Conservation (phyloP, 2,797 vertebrate genomes). For the Aplochiton taeniatus region DNA sequence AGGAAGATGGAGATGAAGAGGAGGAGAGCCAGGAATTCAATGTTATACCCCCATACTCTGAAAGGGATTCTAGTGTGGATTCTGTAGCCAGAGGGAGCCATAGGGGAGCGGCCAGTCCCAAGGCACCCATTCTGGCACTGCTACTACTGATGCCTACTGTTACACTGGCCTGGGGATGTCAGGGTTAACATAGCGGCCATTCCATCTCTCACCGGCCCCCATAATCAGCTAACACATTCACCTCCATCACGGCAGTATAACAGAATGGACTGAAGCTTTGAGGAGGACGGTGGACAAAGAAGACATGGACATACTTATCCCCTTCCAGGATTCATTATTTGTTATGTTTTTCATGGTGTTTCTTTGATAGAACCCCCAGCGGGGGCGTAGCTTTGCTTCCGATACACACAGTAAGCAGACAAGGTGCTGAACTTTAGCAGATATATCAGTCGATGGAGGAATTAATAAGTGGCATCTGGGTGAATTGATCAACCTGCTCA, state of each 20-base stretch:
- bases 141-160: constrained; percentile 60
- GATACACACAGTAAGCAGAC: constrained; percentile 10
- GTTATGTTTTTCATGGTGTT: constrained; percentile 19
- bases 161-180: constrained; percentile 64
- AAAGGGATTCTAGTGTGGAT: constrained; percentile 72
- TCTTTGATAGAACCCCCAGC: neutral
- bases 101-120: constrained; percentile 44
- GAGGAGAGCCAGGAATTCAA: constrained; percentile 68
- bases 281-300: constrained; percentile 34
- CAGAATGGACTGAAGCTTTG: constrained; percentile 31
- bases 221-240: constrained; percentile 29
- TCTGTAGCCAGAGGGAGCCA: constrained; percentile 68
- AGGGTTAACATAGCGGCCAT: constrained; percentile 47
- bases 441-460: constrained; percentile 53
- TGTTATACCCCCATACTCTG: constrained; percentile 75
- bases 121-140: constrained; percentile 48
- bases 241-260: constrained; percentile 39
- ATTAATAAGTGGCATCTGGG: constrained; percentile 60
- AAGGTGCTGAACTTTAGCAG: constrained; percentile 35
- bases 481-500: constrained; percentile 49
- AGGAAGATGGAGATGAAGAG: constrained; percentile 55
- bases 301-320: constrained; percentile 36
- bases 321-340: neutral
- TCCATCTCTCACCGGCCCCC: constrained; percentile 30
- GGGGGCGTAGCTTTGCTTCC: constrained; percentile 36